phyloP scores from a whole-genome alignment of 2,888 invertebrate genomes.

The Macrophya alboannulata region DNA sequence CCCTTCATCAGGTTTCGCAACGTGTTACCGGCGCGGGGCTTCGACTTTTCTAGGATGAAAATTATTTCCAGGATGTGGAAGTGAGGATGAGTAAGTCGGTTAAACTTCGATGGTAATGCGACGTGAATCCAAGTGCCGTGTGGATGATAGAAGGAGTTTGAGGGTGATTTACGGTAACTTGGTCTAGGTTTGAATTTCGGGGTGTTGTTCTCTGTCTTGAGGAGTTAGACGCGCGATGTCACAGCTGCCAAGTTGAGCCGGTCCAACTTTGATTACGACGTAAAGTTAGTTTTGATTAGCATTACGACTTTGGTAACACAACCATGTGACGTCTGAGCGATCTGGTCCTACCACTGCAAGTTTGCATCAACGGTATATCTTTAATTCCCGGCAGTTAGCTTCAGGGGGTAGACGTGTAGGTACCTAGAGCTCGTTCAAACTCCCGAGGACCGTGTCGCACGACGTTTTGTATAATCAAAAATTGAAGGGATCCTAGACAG shows the following conservation, averaged over 20 bases:
- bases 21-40: neutral
- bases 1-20: neutral
- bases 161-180: constrained; percentile 11
- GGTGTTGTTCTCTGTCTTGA: constrained; percentile 60
- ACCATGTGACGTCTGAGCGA: constrained; percentile 44
- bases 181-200: constrained; percentile 30
- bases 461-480: constrained; percentile 25
- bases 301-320: constrained; percentile 65
- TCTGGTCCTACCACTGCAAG: neutral
- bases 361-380: neutral
- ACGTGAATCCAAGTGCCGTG: constrained; percentile 19
- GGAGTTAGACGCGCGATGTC: constrained; percentile 67
- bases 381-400: neutral
- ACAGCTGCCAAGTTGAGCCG: constrained; percentile 67
- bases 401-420: neutral
- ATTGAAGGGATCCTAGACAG: constrained; percentile 36
- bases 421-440: neutral
- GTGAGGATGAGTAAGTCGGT: neutral
- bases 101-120: constrained; percentile 18
- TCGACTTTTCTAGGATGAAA: neutral
- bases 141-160: constrained; percentile 7
- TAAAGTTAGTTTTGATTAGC: constrained; percentile 71
- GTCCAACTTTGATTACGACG: constrained; percentile 70
- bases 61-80: neutral
- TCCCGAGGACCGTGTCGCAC: constrained; percentile 23